Base-by-base conservation (phyloP, 1,140 invertebrate species). In the Atta cephalotes region DNA sequence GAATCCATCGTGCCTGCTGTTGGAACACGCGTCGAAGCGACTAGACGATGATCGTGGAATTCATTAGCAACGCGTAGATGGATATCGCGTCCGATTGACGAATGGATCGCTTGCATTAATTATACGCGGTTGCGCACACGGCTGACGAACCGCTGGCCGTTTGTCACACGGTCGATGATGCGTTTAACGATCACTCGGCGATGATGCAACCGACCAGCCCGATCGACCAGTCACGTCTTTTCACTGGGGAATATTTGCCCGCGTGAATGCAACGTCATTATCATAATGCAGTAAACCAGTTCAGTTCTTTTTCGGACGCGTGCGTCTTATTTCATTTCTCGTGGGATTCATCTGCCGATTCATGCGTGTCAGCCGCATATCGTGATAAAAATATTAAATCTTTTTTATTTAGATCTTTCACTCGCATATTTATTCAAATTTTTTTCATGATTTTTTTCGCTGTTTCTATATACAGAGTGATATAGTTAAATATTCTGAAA, bases 91-190 rank as follows among this genome's bases (percentile, higher is more conserved):
- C 74, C 81, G 86, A 85, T 88, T 78, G 88, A 88, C 86, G 85
- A 87, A 89, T 89, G 74, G 85, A 76, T 85, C 66, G 85, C 62
- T 74, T 68, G 86, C 65, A 76, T 87, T 89, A 87, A 89, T 89
- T 89, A 87, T 87, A 87, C 79, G 66, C 79, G 65, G 88, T 78
- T 84, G 49, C 77, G 63, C 86, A 74, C 85, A 84, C 70, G 74
- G 39, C 77, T 35, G 62, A 56, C 77, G 63, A 65, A 45, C 70
- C 63, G 76, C 68, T 49, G 78, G 56, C 65, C 70, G 74, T 88
- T 88, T 87, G 88, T 89, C 86, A 89, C 72, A 65, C 56, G 72
- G 60, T 70, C 86, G 87, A 84, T 87, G 88, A 85, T 85, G 88
- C 88, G 77, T 72, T 84, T 84, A 77, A 77, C 86, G 77, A 88